phyloP scores from a whole-genome alignment of 2,888 invertebrate genomes.

The Thymelicus acteon region DNA sequence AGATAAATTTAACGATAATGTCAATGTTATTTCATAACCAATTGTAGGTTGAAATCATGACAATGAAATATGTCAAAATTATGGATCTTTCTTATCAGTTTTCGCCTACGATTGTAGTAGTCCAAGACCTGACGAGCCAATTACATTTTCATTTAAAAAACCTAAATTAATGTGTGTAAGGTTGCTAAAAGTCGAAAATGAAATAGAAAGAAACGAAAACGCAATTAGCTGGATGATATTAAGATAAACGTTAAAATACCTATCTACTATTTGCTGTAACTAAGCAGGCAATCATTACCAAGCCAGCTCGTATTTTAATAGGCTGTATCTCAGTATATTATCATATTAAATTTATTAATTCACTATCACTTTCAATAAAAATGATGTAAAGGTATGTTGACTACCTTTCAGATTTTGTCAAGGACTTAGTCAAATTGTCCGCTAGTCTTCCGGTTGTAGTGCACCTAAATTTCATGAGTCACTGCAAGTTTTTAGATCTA shows the following conservation, averaged over 20 bases:
- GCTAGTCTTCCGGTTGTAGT: constrained; percentile 1
- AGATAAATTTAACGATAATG: constrained; percentile 7
- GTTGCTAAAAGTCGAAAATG: no score
- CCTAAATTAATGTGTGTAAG: no score
- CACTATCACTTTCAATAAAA: neutral
- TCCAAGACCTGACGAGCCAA: neutral
- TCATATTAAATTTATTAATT: neutral
- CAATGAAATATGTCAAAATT: constrained; percentile 11
- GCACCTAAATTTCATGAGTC: constrained; percentile 12
- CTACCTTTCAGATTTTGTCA: constrained; percentile 1
- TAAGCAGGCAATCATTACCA: no score
- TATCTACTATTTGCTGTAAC: no score
- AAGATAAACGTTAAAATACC: no score
- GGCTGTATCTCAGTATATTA: no score
- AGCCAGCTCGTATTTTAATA: no score
- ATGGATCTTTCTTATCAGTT: constrained; percentile 5
- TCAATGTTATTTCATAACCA: constrained; percentile 6
- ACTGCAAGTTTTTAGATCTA: constrained; percentile 21
- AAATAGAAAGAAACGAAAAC: no score
- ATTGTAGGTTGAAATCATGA: constrained; percentile 7
- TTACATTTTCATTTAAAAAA: neutral
- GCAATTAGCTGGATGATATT: no score
- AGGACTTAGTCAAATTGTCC: neutral
- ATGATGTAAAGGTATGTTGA: neutral
- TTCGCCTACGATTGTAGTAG: constrained; percentile 5